phyloP scores from a whole-genome alignment of 2,113 vertebrate genomes.

The Leucoraja erinaceus region DNA sequence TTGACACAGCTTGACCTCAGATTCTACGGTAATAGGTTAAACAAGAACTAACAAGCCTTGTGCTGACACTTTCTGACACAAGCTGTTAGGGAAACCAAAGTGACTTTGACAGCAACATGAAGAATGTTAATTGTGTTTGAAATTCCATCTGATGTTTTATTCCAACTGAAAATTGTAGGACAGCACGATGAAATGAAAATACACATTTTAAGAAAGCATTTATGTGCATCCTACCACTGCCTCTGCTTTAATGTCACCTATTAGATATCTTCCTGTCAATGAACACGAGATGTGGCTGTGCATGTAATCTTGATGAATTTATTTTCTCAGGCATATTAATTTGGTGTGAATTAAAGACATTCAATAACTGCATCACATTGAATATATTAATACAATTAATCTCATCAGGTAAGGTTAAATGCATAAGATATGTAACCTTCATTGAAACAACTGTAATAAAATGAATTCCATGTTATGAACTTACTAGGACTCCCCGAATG shows the following conservation, averaged over 20 bases:
- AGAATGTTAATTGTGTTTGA: constrained; percentile 34
- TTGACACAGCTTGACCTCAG: constrained; percentile 34
- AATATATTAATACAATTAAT: constrained; percentile 21
- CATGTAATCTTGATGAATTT: neutral
- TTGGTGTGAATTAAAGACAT: neutral
- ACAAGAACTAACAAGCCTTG: constrained; percentile 33
- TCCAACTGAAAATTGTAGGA: constrained; percentile 15
- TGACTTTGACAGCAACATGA: constrained; percentile 36
- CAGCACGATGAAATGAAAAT: neutral
- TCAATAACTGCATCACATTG: neutral
- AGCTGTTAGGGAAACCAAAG: constrained; percentile 13
- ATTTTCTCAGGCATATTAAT: constrained; percentile 24
- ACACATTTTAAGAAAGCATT: neutral
- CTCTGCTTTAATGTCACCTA: neutral
- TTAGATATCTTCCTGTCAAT: constrained; percentile 3
- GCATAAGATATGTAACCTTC: neutral
- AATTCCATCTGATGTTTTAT: constrained; percentile 28
- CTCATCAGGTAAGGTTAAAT: constrained; percentile 29
- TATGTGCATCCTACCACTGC: neutral
- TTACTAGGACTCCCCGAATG: neutral
- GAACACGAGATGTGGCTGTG: neutral
- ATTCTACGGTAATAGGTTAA: constrained; percentile 25
- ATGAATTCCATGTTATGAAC: constrained; percentile 4
- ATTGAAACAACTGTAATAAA: constrained; percentile 21
- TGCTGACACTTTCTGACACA: constrained; percentile 35